phyloP scores from a whole-genome alignment of 2,888 invertebrate genomes.

The Parnassius apollo region DNA sequence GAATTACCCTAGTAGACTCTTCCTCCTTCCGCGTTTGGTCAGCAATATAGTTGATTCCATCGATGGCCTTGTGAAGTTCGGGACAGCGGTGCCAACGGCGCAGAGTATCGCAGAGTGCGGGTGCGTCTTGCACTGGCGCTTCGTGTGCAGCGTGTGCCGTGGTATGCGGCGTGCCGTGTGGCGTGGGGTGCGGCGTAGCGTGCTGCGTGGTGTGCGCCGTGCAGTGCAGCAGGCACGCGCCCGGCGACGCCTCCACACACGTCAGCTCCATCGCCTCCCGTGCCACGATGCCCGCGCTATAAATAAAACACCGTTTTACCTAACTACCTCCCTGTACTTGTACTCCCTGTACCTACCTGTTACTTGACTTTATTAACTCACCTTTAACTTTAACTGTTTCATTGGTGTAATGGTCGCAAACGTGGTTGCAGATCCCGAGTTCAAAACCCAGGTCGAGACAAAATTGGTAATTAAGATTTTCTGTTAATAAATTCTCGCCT shows the following conservation, averaged over 20 bases:
- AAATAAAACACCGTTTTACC: too few relatives aligned
- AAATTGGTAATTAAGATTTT: too few relatives aligned
- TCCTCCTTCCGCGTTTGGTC: conserved; percentile 96
- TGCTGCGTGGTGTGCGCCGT: conserved; percentile 33
- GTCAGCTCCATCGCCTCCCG: conserved; percentile 41
- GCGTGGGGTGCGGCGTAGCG: conserved; percentile 63
- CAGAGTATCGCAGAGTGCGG: conserved; percentile 82
- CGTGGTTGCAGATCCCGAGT: too few relatives aligned
- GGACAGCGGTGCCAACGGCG: conserved; percentile 94
- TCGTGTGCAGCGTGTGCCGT: conserved; percentile 57
- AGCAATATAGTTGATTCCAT: conserved; percentile 95
- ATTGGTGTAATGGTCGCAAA: too few relatives aligned
- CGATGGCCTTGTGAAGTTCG: conserved; percentile 95
- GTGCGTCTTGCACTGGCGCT: conserved; percentile 77
- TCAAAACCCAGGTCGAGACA: too few relatives aligned
- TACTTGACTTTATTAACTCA: too few relatives aligned
- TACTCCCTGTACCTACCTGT: too few relatives aligned
- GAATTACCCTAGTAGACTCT: conserved; percentile 90
- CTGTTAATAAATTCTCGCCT: too few relatives aligned
- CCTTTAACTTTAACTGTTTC: too few relatives aligned
- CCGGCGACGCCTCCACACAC: conserved; percentile 45
- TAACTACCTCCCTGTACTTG: too few relatives aligned
- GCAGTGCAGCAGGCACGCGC: conserved; percentile 50
- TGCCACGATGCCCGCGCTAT: conserved; percentile 33
- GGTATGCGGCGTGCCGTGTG: conserved; percentile 40